Conservation (phyloP, 2,888 invertebrate genomes). For the Ophion obscuratus region DNA sequence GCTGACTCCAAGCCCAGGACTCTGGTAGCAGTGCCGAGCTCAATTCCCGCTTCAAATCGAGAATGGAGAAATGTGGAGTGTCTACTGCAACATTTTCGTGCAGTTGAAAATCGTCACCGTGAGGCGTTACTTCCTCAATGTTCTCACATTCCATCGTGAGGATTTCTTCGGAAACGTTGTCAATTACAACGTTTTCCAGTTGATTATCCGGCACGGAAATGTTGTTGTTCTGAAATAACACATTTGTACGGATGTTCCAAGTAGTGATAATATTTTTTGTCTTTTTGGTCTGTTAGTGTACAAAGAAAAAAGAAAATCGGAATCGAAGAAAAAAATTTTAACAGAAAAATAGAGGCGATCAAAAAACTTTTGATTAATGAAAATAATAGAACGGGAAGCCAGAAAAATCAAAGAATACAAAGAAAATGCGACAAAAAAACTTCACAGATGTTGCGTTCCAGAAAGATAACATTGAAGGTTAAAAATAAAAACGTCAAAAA, state of each 20-base stretch:
- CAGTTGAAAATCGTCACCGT: not conserved
- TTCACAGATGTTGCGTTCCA: not conserved
- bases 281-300: not conserved
- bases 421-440: not conserved
- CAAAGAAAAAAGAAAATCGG: not conserved
- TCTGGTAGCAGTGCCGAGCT: not conserved
- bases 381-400: no score
- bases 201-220: not conserved
- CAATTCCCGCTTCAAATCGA: not conserved
- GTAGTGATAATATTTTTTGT: not conserved
- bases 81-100: not conserved
- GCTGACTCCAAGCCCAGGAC: constrained; percentile 14
- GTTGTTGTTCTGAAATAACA: constrained; percentile 1
- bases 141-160: not conserved
- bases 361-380: no score
- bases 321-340: not conserved
- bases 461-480: not conserved
- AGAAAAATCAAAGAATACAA: not conserved
- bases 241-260: not conserved
- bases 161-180: not conserved
- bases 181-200: not conserved
- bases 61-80: not conserved
- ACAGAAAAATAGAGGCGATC: not conserved
- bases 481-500: not conserved
- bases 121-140: not conserved